A percentile compares a stretch with the other conserved stretches of the same genome.
Conservation (phyloP, 1,140 invertebrate species). For the Drosophila athabasca region DNA sequence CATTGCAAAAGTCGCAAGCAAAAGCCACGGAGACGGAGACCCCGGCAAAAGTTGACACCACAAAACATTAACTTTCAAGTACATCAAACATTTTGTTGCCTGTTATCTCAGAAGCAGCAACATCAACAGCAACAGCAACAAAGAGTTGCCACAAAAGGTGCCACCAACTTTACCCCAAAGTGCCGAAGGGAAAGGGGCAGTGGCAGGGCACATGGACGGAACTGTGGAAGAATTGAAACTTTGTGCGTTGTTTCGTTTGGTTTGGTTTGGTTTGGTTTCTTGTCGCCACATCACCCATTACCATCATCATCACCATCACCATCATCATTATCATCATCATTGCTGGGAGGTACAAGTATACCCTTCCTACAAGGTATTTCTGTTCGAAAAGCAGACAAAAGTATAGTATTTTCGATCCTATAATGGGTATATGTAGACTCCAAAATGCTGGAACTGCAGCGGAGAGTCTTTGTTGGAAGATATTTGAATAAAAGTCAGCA, state of each 20-base stretch:
- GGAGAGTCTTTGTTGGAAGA: too few relatives aligned
- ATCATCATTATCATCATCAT: constrained; percentile 19
- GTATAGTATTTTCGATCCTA: too few relatives aligned
- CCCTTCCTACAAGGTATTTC: too few relatives aligned
- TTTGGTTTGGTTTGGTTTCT: constrained; percentile 12
- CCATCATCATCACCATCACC: constrained; percentile 9
- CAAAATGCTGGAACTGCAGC: too few relatives aligned
- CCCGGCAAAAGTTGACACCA: constrained; percentile 60
- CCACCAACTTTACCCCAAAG: constrained; percentile 73
- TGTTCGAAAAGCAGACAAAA: too few relatives aligned
- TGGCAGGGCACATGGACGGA: background rate
- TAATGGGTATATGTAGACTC: background rate
- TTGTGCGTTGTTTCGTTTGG: constrained; percentile 75
- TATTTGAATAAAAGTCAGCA: too few relatives aligned
- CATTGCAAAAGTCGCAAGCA: constrained; percentile 39
- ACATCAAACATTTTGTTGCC: constrained; percentile 79
- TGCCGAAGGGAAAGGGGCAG: constrained; percentile 23
- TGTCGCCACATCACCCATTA: constrained; percentile 16
- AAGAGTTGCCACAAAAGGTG: constrained; percentile 56
- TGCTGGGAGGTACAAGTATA: too few relatives aligned
- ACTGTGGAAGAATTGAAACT: constrained; percentile 60
- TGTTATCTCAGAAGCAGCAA: constrained; percentile 61
- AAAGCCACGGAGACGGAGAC: constrained; percentile 5
- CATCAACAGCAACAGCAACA: constrained; percentile 34
- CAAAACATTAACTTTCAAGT: constrained; percentile 78